phyloP scores from a whole-genome alignment of 2,113 vertebrate genomes.

The Thinocorus orbignyianus region DNA sequence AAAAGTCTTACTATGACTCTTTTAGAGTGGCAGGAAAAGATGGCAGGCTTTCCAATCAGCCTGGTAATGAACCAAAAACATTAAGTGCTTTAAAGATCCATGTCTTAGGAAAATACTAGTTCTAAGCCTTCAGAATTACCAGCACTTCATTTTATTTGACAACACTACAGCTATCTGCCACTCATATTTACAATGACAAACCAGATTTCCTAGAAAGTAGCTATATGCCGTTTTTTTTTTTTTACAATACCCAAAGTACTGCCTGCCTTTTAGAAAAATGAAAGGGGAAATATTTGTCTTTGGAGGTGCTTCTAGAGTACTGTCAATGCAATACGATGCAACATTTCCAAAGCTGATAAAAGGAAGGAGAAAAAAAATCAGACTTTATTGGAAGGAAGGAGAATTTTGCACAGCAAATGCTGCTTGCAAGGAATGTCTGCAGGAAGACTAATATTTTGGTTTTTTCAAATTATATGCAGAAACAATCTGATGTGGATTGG shows the following conservation, averaged over 20 bases:
- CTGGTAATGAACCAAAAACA: background rate
- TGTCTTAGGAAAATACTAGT: background rate
- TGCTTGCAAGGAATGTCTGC: background rate
- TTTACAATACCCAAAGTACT: background rate
- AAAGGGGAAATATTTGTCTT: background rate
- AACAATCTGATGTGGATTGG: background rate
- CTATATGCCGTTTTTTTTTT: background rate
- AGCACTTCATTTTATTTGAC: background rate
- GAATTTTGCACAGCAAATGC: background rate
- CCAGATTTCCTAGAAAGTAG: background rate
- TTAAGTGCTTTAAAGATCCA: background rate
- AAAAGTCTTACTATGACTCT: background rate
- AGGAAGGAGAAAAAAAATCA: background rate
- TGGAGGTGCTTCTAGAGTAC: background rate
- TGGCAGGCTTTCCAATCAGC: background rate
- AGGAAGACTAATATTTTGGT: background rate
- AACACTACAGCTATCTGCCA: fast-evolving
- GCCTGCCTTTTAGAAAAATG: background rate
- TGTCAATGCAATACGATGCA: background rate
- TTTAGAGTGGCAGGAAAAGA: background rate
- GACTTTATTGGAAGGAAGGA: background rate
- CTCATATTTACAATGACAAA: background rate
- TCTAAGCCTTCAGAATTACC: background rate
- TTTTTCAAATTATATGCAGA: background rate
- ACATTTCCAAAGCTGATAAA: background rate